Evolutionary conservation across 1,140 invertebrate genomes (phyloP), one percentile per base, ranked within the genome.

Genomic region (Drosophila santomea): DNA sequence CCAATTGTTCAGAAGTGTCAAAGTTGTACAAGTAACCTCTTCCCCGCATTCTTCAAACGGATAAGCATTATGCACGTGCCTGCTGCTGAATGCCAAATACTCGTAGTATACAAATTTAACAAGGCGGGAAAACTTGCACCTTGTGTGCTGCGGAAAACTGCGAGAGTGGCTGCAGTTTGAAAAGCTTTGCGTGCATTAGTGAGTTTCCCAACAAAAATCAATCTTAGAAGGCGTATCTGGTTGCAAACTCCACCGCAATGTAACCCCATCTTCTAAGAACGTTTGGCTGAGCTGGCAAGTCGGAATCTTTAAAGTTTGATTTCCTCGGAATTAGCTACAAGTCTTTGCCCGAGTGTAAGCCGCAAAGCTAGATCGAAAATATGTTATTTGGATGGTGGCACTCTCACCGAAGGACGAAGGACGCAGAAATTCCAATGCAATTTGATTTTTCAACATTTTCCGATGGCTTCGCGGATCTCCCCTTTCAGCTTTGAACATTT

Each of bases 141-240:
- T n/a, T 69, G 25, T 48, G 38, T 43, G 15, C 4, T 15, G 41
- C 23, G 4, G 4, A 2, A 23, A 35, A 6, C 7, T 15, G 25
- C 35, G 35, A 15, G 17, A 15, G 10, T 25, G 10, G 10, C 35
- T 56, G 58, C 28, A 41, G 60, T 39, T 63, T 36, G 39, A 48
- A 67, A 64, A 63, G 81, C 85, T 74, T 74, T 85, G 78, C 77
- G 80, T 85, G 77, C 77, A 74, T 80, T 69, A 77, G 77, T 80
- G 77, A 85, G 77, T 85, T 85, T 68, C 51, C 81, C 68, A 80
- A 80, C 81, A 69, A 85, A 84, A 80, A 84, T 85, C 80, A 85
- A 84, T 84, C 66, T 66, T 23, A 57, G 41, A 23, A 54, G 32
- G 50, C 39, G 74, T 69, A 44, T 78, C 52, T 54, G 58, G 35